Base-by-base conservation (phyloP, 1,140 invertebrate species). In the Atta colombica region DNA sequence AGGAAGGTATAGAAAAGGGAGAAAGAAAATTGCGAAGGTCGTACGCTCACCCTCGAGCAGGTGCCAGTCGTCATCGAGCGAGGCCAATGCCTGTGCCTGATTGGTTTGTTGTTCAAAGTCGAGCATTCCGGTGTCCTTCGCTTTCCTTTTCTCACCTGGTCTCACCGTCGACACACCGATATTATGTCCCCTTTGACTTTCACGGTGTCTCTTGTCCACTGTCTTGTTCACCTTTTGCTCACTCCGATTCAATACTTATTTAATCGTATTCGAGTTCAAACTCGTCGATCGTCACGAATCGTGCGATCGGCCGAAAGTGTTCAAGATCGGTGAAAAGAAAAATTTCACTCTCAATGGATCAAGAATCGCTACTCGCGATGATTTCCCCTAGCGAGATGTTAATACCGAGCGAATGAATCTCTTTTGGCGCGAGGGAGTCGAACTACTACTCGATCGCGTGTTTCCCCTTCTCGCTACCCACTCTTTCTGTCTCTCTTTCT, bases 31-130 rank as follows among this genome's bases (percentile, higher is more conserved):
- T 89, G 80, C 88, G 87, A 93, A 93, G 90, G 92, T 93, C 92
- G 88, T 93, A 77, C 68, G 71, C 92, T 94, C 88, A 94, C 92
- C 93, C 92, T 92, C 92, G 87, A 94, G 92, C 91, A 94, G 91
- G 90, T 94, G 93, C 92, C 93, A 94, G 90, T 94, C 91, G 35
- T 93, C 92, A 84, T 93, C 88, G 74, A 92, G 91, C 71, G 92
- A 93, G 80, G 92, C 92, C 89, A 92, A 65, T 58, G 93, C 90
- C 75, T 92, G 92, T 63, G 89, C 89, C 87, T 93, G 93, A 92
- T 93, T 93, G 77, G 92, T 88, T 85, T 93, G 93, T 89, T 93
- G 92, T 93, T 94, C 93, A 72, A 93, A 93, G 89, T 94, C 92
- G 87, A 93, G 91, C 92, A 93, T 92, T 69, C 68, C 53, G 49